A percentile compares a stretch with the other conserved stretches of the same genome.
Conservation (phyloP, 1,140 invertebrate genomes). For the Eulimnadia texana region DNA sequence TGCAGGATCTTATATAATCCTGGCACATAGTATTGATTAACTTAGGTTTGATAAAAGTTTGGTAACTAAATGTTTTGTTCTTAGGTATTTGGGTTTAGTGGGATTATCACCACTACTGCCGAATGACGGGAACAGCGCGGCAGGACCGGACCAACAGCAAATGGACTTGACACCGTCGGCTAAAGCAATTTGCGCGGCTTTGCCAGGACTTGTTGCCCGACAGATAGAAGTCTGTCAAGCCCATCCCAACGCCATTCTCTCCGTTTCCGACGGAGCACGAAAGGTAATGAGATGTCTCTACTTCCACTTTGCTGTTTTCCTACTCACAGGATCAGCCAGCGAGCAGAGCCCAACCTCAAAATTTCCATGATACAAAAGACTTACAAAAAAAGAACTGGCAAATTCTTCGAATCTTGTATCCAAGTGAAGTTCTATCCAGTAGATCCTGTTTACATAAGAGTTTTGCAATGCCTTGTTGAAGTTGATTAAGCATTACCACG, state of each 20-base stretch:
- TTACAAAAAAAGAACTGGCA: too few species aligned
- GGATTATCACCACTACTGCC: background rate
- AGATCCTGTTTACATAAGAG: too few species aligned
- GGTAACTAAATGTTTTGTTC: background rate
- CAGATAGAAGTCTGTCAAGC: slow-evolving; percentile 35
- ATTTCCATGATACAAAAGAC: too few species aligned
- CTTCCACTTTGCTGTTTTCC: too few species aligned
- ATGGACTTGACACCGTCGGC: slow-evolving; percentile 16
- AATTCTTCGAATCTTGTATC: too few species aligned
- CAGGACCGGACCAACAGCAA: slow-evolving; percentile 18
- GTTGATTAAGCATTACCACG: background rate
- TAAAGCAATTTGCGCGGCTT: slow-evolving; percentile 22
- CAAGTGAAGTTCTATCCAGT: too few species aligned
- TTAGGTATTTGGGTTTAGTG: background rate
- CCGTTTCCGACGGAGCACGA: slow-evolving; percentile 35
- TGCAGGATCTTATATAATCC: too few species aligned
- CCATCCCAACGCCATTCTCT: slow-evolving; percentile 36
- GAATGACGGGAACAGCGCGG: slow-evolving; percentile 3
- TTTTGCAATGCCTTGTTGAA: too few species aligned
- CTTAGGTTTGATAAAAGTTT: too few species aligned
- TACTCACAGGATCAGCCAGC: too few species aligned
- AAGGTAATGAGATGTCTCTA: background rate
- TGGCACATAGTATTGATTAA: too few species aligned
- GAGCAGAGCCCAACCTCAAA: too few species aligned
- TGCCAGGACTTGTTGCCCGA: slow-evolving; percentile 31